phyloP scores from a whole-genome alignment of 35 echinoderm and acorn worm species.

The Heliocidaris tuberculata region DNA sequence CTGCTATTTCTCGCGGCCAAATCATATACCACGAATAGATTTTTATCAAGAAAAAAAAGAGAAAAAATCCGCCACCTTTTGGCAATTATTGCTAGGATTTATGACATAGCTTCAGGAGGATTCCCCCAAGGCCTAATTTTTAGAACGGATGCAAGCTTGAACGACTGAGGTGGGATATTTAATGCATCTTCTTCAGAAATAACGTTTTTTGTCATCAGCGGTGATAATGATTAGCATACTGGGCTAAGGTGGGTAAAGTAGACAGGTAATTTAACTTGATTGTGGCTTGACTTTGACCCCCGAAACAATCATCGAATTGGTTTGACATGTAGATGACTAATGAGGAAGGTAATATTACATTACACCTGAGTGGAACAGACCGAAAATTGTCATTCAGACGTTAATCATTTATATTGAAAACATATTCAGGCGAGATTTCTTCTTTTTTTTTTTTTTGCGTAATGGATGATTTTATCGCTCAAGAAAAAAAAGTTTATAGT shows the following conservation, averaged over 20 bases:
- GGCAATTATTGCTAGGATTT: constrained; percentile 11
- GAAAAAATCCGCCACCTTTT: not conserved
- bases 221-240: not conserved
- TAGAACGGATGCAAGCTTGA: constrained; percentile 6
- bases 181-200: not conserved
- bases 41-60: not conserved
- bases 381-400: too few species aligned
- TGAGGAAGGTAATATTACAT: not conserved
- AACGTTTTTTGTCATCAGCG: not conserved
- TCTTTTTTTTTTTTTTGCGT: too few species aligned
- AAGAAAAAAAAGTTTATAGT: too few species aligned
- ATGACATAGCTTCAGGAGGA: not conserved
- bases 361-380: not conserved
- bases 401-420: too few species aligned
- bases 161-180: not conserved
- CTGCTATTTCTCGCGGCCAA: not conserved
- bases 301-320: not conserved
- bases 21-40: not conserved
- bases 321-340: not conserved
- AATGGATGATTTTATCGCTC: too few species aligned
- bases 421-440: too few species aligned
- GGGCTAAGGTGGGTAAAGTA: not conserved
- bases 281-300: not conserved
- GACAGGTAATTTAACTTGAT: not conserved
- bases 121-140: not conserved